Conservation (phyloP, 2,113 vertebrate species). For the chimpanzee (Pan troglodytes) region NHGRI_mPanTro3-v2.1_pri NC_072419.2:21204001-21204500, state of each 20-base stretch:
- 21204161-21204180: too few species aligned
- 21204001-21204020: too few species aligned
- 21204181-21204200: too few species aligned
- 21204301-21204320: not conserved
- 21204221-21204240: slow-evolving; percentile 51
- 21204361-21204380: not conserved
- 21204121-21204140: too few species aligned
- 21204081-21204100: too few species aligned
- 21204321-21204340: not conserved
- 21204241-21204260: slow-evolving; percentile 5
- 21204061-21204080: too few species aligned
- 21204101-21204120: too few species aligned
- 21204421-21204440: not conserved
- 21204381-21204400: not conserved
- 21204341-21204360: not conserved
- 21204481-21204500: not conserved
- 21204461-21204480: not conserved
- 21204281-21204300: not conserved
- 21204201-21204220: not conserved
- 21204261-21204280: slow-evolving; percentile 30
- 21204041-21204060: too few species aligned
- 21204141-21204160: too few species aligned
- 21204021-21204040: too few species aligned
- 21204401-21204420: not conserved
- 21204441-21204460: not conserved